Evolutionary conservation across 2,797 vertebrate genomes (phyloP).

Genomic region (Avahi laniger): DNA sequence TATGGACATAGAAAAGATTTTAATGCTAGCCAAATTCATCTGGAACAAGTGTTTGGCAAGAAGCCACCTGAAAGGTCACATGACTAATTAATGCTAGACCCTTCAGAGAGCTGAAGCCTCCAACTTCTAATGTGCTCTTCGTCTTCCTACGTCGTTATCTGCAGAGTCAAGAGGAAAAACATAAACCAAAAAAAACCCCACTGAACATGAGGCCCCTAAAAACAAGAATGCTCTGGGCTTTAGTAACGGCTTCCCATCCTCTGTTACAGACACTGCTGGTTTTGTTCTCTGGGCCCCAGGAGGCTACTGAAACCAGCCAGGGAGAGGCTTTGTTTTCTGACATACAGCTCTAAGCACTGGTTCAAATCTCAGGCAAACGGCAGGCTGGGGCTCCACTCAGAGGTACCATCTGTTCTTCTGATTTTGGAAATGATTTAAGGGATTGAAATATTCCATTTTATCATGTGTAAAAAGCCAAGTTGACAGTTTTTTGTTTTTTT

Average conservation of each 20-base stretch:
- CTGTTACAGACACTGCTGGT: not conserved
- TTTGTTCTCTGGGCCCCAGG: not conserved
- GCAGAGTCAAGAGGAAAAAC: not conserved
- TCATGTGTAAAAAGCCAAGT: slow-evolving; percentile 45
- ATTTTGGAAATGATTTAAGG: slow-evolving; percentile 72
- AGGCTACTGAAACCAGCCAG: not conserved
- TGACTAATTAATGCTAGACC: not conserved
- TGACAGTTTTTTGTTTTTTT: slow-evolving; percentile 30
- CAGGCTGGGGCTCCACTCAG: slow-evolving; percentile 51
- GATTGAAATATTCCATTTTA: slow-evolving; percentile 49
- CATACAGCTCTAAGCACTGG: slow-evolving; percentile 32
- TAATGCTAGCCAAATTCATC: not conserved
- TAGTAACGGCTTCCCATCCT: not conserved
- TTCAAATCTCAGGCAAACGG: slow-evolving; percentile 69
- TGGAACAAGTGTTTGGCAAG: not conserved
- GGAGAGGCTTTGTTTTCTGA: slow-evolving; percentile 25
- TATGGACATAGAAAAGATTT: not conserved
- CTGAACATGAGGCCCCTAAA: not conserved
- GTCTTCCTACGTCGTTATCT: not conserved
- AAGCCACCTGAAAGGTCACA: not conserved
- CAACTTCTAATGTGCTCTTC: not conserved
- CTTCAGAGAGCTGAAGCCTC: not conserved
- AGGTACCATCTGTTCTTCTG: slow-evolving; percentile 70
- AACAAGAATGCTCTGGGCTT: not conserved
- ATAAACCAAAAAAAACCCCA: not conserved